These are phyloP conservation scores for Physeter macrocephalus DNA, from an alignment of 2,113 vertebrate species.

Conservation along the genomic window DNA sequence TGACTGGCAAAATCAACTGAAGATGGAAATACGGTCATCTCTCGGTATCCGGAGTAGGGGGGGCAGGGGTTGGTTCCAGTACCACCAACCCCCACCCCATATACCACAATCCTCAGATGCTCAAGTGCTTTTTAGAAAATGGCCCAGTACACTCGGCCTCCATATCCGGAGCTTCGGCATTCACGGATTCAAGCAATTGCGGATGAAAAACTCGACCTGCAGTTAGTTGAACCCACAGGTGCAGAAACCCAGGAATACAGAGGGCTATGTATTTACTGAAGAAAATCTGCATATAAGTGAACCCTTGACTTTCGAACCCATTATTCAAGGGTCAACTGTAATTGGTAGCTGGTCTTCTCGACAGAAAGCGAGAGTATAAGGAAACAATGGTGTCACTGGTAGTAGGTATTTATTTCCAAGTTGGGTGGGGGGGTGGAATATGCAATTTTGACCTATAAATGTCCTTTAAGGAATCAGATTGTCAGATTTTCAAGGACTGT, in stretches of 20 bases:
- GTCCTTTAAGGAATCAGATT: background rate
- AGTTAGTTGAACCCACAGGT: background rate
- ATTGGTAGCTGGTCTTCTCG: background rate
- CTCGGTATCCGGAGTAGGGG: background rate
- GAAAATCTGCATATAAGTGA: background rate
- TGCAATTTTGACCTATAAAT: background rate
- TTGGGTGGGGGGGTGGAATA: fast-evolving
- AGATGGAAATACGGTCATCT: background rate
- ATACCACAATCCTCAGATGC: background rate
- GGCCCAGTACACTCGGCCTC: background rate
- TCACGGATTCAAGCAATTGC: background rate
- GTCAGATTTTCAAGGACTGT: background rate
- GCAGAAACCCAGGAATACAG: background rate
- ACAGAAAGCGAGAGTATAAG: background rate
- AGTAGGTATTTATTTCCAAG: background rate
- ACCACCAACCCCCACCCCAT: background rate
- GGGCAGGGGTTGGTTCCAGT: background rate
- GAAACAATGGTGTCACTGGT: fast-evolving
- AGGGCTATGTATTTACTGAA: background rate
- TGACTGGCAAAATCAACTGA: background rate
- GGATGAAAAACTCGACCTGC: background rate
- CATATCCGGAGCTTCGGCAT: fast-evolving
- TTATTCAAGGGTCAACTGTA: background rate
- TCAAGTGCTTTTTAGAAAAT: background rate
- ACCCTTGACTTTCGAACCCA: background rate